These are phyloP conservation scores for Agelastica alni DNA, from an alignment of 2,888 invertebrate species.

Conservation along the genomic window DNA sequence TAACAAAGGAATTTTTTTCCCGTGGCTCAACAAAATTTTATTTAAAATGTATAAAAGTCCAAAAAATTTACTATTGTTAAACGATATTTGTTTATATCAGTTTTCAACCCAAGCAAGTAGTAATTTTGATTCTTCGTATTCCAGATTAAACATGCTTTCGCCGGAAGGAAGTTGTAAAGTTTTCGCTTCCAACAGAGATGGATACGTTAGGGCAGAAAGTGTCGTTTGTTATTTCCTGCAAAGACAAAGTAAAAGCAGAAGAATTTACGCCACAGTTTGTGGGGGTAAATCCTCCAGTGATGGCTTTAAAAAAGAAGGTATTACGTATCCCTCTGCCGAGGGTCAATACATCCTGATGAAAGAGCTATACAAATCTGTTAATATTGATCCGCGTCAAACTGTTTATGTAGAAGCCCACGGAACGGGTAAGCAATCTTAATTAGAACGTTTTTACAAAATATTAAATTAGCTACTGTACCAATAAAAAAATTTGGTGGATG, in stretches of 20 bases:
- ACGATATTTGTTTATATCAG: no score
- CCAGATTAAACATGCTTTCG: conserved; percentile 30
- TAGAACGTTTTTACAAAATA: no score
- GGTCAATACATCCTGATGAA: conserved; percentile 51
- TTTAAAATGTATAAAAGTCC: no score
- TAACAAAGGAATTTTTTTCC: no score
- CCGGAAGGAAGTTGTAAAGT: conserved; percentile 25
- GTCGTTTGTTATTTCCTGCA: conserved; percentile 56
- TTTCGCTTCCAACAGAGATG: conserved; percentile 34
- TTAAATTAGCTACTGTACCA: no score
- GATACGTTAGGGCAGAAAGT: conserved; percentile 54
- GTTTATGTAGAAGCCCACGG: conserved; percentile 66
- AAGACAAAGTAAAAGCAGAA: conserved; percentile 52
- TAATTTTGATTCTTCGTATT: no score
- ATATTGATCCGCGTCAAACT: conserved; percentile 59
- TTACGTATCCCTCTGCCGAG: conserved; percentile 44
- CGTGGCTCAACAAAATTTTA: no score
- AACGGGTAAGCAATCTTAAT: conserved; percentile 60
- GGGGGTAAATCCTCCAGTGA: conserved; percentile 63
- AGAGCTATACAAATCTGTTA: conserved; percentile 59
- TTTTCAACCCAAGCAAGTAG: no score
- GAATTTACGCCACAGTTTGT: conserved; percentile 59
- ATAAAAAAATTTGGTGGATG: no score
- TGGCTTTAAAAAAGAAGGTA: conserved; percentile 54
- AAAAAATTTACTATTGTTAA: no score